These are phyloP conservation scores for Notospermus geniculatus DNA, from an alignment of 1,140 invertebrate species.

Conservation along the genomic window DNA sequence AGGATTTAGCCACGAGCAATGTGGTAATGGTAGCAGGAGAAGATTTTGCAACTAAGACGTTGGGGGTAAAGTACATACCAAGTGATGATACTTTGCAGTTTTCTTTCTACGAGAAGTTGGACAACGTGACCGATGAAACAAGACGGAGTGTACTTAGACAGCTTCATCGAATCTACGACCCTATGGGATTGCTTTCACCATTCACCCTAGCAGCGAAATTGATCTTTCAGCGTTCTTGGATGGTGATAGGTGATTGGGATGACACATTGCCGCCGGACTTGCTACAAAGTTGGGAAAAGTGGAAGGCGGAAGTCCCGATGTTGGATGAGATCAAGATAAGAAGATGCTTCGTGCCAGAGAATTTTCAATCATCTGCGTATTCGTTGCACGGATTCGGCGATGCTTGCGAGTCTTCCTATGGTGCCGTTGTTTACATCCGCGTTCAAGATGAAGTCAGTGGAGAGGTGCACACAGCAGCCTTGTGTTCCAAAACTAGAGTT, in stretches of 20 bases:
- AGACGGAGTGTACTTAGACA: too few relatives aligned
- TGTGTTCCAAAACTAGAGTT: conserved; percentile 6
- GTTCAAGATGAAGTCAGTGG: not conserved
- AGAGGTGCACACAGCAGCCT: not conserved
- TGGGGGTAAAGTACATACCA: too few relatives aligned
- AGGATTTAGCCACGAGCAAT: too few relatives aligned
- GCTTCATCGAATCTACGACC: conserved; percentile 8
- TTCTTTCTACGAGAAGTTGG: too few relatives aligned
- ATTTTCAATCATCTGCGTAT: not conserved
- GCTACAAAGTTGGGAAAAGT: not conserved
- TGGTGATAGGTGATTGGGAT: not conserved
- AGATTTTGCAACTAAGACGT: too few relatives aligned
- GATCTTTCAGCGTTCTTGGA: not conserved
- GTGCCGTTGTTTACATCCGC: not conserved
- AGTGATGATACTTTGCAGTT: too few relatives aligned
- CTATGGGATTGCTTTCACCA: not conserved
- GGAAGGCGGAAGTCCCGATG: not conserved
- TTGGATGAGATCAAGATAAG: conserved; percentile 5
- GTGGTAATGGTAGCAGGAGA: too few relatives aligned
- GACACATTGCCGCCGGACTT: not conserved
- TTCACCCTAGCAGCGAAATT: not conserved
- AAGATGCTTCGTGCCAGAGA: not conserved
- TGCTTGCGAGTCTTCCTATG: not conserved
- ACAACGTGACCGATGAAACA: too few relatives aligned
- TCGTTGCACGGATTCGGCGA: not conserved